Percentiles rank a stretch among this genome's conserved stretches.
phyloP scores from a whole-genome alignment of 2,797 vertebrate species.

The Takifugu ocellatus region DNA sequence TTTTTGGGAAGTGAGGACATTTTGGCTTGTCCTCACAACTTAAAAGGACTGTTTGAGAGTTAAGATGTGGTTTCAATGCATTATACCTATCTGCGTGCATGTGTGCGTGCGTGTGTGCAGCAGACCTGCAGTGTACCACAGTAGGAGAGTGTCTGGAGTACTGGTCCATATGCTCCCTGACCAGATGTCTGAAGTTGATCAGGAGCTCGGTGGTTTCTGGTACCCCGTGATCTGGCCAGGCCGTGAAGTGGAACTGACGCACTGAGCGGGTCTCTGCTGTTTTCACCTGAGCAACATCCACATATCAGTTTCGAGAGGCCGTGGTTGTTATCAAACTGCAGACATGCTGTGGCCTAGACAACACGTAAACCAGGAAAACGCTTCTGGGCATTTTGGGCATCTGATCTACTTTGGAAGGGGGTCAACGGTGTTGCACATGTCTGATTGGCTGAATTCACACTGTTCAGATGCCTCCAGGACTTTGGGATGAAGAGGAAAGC shows the following conservation, averaged over 20 bases:
- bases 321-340: neutral
- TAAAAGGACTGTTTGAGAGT: no score
- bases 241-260: constrained; percentile 94
- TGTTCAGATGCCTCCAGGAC: no score
- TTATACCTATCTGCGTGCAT: neutral
- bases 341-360: neutral
- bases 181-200: constrained; percentile 90
- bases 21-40: no score
- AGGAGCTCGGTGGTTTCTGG: constrained; percentile 91
- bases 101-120: constrained; percentile 5
- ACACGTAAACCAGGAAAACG: no score
- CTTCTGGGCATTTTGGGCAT: no score
- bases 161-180: constrained; percentile 88
- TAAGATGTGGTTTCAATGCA: no score
- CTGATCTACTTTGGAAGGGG: no score
- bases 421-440: no score
- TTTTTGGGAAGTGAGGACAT: no score
- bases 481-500: no score
- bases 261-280: constrained; percentile 81
- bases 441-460: no score
- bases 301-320: no score
- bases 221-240: constrained; percentile 95
- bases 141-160: constrained; percentile 82
- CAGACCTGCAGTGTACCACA: constrained; percentile 95
- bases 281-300: constrained; percentile 69